Evolutionary conservation across 2,797 vertebrate species (phyloP).

Genomic region (Acanthis flammea): DNA sequence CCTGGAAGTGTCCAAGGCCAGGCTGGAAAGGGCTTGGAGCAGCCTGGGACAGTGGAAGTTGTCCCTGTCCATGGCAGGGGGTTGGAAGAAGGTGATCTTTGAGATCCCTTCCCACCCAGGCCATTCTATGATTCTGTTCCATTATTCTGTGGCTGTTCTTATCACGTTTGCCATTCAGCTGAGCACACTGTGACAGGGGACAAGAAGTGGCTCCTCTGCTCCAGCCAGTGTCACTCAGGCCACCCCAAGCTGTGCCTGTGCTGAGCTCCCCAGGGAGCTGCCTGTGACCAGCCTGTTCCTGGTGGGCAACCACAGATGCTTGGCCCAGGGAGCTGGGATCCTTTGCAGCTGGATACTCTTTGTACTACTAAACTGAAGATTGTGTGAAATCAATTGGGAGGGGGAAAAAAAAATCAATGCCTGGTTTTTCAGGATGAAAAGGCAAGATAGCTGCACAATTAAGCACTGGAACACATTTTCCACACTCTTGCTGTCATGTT

Average conservation of each 20-base stretch:
- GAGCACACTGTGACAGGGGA: background rate
- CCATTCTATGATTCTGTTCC: fast-evolving
- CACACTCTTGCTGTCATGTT: slow-evolving; percentile 69
- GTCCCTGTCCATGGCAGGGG: background rate
- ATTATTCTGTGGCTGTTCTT: background rate
- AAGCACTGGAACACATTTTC: slow-evolving; percentile 67
- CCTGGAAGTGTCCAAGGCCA: background rate
- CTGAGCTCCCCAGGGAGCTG: background rate
- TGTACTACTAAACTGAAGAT: slow-evolving; percentile 68
- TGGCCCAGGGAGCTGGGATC: background rate
- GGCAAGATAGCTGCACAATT: slow-evolving; percentile 74
- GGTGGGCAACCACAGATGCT: background rate
- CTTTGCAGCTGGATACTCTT: slow-evolving; percentile 49
- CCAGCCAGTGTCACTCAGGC: background rate
- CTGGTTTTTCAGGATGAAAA: slow-evolving; percentile 71
- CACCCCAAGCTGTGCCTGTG: background rate
- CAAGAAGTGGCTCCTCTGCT: background rate
- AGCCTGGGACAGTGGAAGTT: fast-evolving
- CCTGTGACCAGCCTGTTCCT: background rate
- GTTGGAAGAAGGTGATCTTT: background rate
- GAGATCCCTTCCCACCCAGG: background rate
- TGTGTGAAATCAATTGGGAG: slow-evolving; percentile 75
- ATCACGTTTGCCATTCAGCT: background rate
- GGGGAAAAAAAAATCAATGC: slow-evolving; percentile 74
- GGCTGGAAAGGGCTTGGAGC: fast-evolving